phyloP scores from a whole-genome alignment of 2,797 vertebrate genomes.

The Miichthys miiuy region DNA sequence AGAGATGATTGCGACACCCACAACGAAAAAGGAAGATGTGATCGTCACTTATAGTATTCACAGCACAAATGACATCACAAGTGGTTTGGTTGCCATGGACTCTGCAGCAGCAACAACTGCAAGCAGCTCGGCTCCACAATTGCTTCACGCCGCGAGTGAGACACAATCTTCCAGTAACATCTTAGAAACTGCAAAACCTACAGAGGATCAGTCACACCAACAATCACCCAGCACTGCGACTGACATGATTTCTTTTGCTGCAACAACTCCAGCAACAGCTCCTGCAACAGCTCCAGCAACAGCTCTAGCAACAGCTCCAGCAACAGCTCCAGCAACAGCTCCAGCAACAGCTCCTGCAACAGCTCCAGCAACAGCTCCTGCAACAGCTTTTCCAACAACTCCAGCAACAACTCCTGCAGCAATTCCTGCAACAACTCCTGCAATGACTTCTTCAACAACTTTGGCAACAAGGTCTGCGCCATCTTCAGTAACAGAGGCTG shows the following conservation, averaged over 20 bases:
- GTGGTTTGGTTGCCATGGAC: background rate
- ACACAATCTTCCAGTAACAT: background rate
- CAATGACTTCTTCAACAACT: too few species aligned
- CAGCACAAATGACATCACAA: background rate
- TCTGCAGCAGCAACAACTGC: constrained; percentile 1
- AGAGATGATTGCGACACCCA: background rate
- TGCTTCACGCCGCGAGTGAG: background rate
- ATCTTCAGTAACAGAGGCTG: background rate
- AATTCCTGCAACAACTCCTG: too few species aligned
- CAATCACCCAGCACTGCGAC: background rate
- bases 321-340: too few species aligned
- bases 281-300: too few species aligned
- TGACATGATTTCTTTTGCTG: background rate
- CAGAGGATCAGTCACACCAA: background rate
- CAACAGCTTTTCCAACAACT: too few species aligned
- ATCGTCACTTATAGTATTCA: background rate
- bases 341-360: too few species aligned
- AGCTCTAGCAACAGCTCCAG: too few species aligned
- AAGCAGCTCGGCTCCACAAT: background rate
- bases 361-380: too few species aligned
- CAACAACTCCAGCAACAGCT: background rate
- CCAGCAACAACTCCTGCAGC: too few species aligned
- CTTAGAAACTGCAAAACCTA: background rate
- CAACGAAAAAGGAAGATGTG: background rate
- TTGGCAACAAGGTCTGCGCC: background rate